Base-by-base conservation (phyloP, 2,797 vertebrate genomes). In the Leptodactylus fallax region DNA sequence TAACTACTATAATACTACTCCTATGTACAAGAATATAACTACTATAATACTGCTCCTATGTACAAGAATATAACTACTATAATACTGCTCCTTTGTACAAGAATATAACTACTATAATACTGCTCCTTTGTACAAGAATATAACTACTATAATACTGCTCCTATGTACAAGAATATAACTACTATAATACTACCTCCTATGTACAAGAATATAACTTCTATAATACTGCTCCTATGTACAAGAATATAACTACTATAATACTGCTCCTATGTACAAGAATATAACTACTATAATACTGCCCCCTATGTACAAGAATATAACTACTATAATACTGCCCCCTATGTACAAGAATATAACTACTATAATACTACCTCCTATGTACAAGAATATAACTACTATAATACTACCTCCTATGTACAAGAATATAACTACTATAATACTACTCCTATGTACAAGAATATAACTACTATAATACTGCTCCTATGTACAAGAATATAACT, bases 31-130 rank as follows among this genome's bases (percentile, higher is more conserved):
- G 12, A 69, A 36, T 69, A 69, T 69, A 69, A 69, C 65, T 69
- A 69, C 65, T 69, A 69, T 27, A 69, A 27, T 69, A 69, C 65
- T 69, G 25, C 25, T 10, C 65, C 65, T 69, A 69, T 69, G 25
- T 69, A 69, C 65, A 69, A 25, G 63, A 65, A 69, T 69, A 69
- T 69, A 69, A 69, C 25, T 69, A 69, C 25, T 69, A 69, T 27
- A 69, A 69, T 69, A 16, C 65, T 69, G 25, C 65, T 17, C 63
- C 63, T 67, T 25, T 25, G 23, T 67, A 67, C 63, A 67, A 67
- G n/a, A 67, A 67, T 67, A 67, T 67, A 67, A 67, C 63, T 67
- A 67, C 63, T 67, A 67, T 67, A 67, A 67, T 67, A 67, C 63
- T 67, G 23, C 63, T 6, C 63, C 63, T 67, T 25, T 67, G 23